Evolutionary conservation across 2,113 vertebrate species (phyloP).

Genomic region (Pedionomus torquatus): DNA sequence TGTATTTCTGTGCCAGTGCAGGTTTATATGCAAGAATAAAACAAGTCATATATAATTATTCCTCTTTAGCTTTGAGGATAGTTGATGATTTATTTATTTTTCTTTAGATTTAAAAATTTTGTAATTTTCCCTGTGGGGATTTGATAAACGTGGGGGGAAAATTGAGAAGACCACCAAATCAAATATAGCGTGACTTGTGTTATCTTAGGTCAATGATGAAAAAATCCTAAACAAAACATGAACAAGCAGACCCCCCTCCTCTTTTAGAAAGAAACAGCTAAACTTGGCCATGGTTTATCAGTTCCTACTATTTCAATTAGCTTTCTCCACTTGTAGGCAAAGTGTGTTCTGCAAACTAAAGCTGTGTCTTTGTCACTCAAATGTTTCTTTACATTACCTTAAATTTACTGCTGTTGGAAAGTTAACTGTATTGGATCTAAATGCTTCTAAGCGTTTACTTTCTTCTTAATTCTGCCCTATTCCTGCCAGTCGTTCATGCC

Average conservation of each 20-base stretch:
- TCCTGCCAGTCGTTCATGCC: background rate
- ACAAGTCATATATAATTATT: background rate
- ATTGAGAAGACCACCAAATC: too few relatives aligned
- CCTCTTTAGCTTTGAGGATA: background rate
- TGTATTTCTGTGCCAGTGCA: background rate
- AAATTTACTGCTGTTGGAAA: background rate
- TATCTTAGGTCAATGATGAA: background rate
- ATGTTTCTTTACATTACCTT: background rate
- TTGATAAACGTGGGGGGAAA: background rate
- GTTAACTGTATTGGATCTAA: background rate
- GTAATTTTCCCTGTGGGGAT: background rate
- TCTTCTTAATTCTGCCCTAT: background rate
- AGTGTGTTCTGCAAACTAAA: background rate
- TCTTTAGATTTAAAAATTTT: background rate
- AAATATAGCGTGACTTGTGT: background rate
- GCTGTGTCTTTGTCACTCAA: background rate
- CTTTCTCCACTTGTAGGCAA: background rate
- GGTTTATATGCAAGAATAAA: background rate
- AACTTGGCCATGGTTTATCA: background rate
- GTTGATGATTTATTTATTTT: background rate
- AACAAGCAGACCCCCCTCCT: background rate
- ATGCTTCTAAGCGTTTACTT: background rate
- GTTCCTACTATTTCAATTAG: background rate
- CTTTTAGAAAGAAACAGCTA: background rate
- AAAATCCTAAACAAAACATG: background rate